phyloP scores from a whole-genome alignment of 2,797 vertebrate species.

The Tenualosa ilisha region DNA sequence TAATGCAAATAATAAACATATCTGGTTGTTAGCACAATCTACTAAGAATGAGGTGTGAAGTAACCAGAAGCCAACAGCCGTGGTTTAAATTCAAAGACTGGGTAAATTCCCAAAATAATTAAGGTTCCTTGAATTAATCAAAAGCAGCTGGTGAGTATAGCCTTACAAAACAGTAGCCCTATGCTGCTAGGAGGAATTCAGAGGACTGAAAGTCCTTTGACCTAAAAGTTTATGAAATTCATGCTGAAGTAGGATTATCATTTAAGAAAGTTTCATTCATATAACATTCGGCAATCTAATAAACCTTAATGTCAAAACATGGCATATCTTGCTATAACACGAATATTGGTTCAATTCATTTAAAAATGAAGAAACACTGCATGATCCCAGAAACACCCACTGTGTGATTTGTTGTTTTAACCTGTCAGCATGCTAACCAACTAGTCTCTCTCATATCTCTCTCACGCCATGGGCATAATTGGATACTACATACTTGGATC shows the following conservation, averaged over 20 bases:
- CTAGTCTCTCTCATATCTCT: too few relatives aligned
- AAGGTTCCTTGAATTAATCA: slow-evolving; percentile 68
- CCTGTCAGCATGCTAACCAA: too few relatives aligned
- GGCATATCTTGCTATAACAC: too few relatives aligned
- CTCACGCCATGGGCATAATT: too few relatives aligned
- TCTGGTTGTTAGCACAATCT: neutral
- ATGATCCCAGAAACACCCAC: too few relatives aligned
- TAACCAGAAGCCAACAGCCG: neutral
- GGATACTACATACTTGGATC: too few relatives aligned
- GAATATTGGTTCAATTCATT: too few relatives aligned
- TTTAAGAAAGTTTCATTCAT: neutral
- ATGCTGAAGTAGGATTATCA: neutral
- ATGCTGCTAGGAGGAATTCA: neutral
- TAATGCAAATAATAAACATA: neutral
- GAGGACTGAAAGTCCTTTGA: neutral
- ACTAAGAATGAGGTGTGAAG: neutral
- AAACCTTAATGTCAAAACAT: too few relatives aligned
- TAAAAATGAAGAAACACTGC: too few relatives aligned
- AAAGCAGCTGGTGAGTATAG: slow-evolving; percentile 57
- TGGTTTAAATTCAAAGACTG: slow-evolving; percentile 19
- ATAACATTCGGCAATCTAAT: too few relatives aligned
- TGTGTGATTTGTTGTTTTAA: too few relatives aligned
- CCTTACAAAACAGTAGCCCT: slow-evolving; percentile 18
- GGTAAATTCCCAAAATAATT: slow-evolving; percentile 69
- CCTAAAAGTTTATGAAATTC: neutral